Base-by-base conservation (phyloP, 2,888 invertebrate species). In the Andrena minutula region DNA sequence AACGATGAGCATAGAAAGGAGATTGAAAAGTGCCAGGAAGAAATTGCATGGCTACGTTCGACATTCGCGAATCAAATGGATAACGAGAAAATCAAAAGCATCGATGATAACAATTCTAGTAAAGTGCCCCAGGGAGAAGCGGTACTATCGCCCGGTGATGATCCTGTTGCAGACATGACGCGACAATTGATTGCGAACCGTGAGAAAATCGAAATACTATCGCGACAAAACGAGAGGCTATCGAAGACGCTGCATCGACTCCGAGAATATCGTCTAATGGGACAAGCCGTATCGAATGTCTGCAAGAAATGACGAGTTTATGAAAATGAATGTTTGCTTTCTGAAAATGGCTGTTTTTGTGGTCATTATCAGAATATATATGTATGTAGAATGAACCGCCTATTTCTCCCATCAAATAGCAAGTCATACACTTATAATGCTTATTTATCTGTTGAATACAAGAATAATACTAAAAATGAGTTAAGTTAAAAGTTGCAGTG, bases 191-290 rank as follows among this genome's bases (percentile, higher is more conserved):
- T 82, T 51, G 74, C 85, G 66, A 90, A 91, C 81, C 79, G 85
- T 41, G 75, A 83, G 64, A 84, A 87, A 73, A 90, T 91, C 75
- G 87, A 88, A 49, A 6, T 69, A 61, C 76, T 90, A 20, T 49
- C 75, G 63, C 82, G 88, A 41, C 87, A 87, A 77, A 91, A 91
- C 82, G 89, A 89, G 26, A 86, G 89, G 35, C 83, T 90, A 74
- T 86, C 87, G 78, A 82, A 79, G 69, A 87, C 88, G 30, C 61
- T 85, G 49, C 63, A 30, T 4, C 81, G 85, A 51, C 35, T 84
- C 58, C 69, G 41, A 16, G 78, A 86, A 70, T 80, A 88, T 88
- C 88, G 82, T 23, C 61, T 80, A 72, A 76, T 68, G 30, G 75
- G 60, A 7, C 60, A 76, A 71, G 65, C 49, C 63, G 26, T 64